Evolutionary conservation across 2,797 vertebrate genomes (phyloP).

Genomic region (Phrynocephalus forsythii): DNA sequence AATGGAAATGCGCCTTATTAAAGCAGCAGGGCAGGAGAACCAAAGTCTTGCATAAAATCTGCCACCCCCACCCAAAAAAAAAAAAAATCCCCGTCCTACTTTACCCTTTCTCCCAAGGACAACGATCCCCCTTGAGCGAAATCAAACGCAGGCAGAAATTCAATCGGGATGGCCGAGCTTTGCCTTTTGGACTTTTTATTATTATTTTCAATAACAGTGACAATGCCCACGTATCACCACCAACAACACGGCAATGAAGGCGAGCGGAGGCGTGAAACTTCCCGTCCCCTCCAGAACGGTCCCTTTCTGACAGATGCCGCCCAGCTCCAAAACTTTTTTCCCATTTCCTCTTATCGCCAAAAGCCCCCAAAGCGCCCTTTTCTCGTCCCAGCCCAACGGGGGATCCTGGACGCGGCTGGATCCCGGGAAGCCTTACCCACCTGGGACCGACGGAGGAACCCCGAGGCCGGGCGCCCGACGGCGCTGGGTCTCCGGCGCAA

Average conservation of each 20-base stretch:
- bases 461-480: neutral
- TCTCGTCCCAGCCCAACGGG: neutral
- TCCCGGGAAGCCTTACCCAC: neutral
- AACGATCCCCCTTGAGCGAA: too few relatives aligned
- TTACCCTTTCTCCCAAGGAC: too few relatives aligned
- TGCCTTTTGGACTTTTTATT: neutral
- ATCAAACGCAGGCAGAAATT: neutral
- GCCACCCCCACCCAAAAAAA: too few relatives aligned
- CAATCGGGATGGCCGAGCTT: neutral
- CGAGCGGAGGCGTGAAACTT: neutral
- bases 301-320: too few relatives aligned
- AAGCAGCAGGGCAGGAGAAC: too few relatives aligned
- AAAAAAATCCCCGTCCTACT: too few relatives aligned
- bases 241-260: neutral
- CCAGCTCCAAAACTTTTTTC: neutral
- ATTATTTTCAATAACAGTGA: too few relatives aligned
- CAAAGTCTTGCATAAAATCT: too few relatives aligned
- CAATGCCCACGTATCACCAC: neutral
- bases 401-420: neutral
- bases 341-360: fast-evolving
- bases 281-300: neutral
- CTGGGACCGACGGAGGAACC: neutral
- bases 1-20: too few relatives aligned
- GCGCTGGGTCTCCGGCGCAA: neutral
- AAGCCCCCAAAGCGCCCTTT: neutral